A percentile compares a stretch with the other conserved stretches of the same genome.
Conservation (phyloP, 2,888 invertebrate species). For the Cybosia mesomella region DNA sequence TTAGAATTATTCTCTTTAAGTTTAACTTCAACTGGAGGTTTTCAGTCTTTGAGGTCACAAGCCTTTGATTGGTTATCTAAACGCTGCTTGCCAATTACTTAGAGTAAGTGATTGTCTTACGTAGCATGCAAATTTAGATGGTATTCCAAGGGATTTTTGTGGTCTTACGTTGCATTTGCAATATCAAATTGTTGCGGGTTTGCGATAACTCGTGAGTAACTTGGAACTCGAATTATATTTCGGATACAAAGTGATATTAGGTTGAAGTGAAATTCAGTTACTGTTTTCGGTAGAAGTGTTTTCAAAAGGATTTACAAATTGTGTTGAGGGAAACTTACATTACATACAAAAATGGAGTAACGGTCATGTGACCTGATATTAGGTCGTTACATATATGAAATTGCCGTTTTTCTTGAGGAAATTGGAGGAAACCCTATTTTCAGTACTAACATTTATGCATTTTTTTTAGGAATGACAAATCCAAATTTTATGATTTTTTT, state of each 20-base stretch:
- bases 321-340: not conserved
- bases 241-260: slow-evolving; percentile 29
- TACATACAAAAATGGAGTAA: too few species aligned
- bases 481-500: too few species aligned
- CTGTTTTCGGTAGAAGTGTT: slow-evolving; percentile 39
- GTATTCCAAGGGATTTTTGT: slow-evolving; percentile 41
- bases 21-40: slow-evolving; percentile 38
- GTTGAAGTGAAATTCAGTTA: slow-evolving; percentile 23
- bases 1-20: slow-evolving; percentile 41
- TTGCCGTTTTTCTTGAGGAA: too few species aligned
- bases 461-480: too few species aligned
- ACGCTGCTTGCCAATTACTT: slow-evolving; percentile 82
- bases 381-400: too few species aligned
- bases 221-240: slow-evolving; percentile 25
- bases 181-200: slow-evolving; percentile 24
- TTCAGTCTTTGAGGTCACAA: slow-evolving; percentile 61
- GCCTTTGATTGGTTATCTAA: slow-evolving; percentile 79
- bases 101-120: slow-evolving; percentile 82
- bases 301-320: slow-evolving; percentile 20
- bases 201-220: slow-evolving; percentile 20
- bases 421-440: too few species aligned
- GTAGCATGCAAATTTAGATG: slow-evolving; percentile 61
- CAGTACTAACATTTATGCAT: too few species aligned
- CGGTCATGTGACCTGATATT: too few species aligned
- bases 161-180: slow-evolving; percentile 33